These are phyloP conservation scores for Onychostoma macrolepis DNA, from an alignment of 2,113 vertebrate genomes.

Conservation along the genomic window DNA sequence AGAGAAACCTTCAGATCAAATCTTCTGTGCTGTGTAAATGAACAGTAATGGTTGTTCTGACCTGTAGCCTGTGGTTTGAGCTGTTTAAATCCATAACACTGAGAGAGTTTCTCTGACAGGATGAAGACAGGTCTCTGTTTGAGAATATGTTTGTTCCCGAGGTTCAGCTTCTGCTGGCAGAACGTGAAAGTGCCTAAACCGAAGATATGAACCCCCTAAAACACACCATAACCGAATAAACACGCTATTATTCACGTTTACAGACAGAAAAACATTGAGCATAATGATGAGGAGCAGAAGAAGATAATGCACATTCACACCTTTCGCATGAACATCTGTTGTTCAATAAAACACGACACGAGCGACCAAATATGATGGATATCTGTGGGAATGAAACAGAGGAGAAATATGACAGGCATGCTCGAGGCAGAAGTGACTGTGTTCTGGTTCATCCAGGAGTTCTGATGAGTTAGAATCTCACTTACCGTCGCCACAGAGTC, in stretches of 20 bases:
- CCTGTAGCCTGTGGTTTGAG: constrained; percentile 73
- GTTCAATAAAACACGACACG: constrained; percentile 76
- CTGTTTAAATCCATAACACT: constrained; percentile 74
- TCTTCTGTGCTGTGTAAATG: not conserved
- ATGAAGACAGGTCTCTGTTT: constrained; percentile 77
- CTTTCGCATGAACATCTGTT: constrained; percentile 76
- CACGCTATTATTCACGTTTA: not conserved
- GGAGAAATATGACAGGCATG: no score
- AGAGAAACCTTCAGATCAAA: constrained; percentile 12
- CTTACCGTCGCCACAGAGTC: constrained; percentile 63
- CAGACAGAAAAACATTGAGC: not conserved
- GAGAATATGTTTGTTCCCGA: constrained; percentile 19
- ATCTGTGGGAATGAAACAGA: constrained; percentile 66
- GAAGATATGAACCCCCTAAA: constrained; percentile 78
- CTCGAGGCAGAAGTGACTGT: no score
- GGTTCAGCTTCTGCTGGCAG: constrained; percentile 68
- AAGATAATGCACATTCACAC: constrained; percentile 60
- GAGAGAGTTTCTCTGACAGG: constrained; percentile 75
- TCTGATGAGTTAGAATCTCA: not conserved
- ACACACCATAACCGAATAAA: not conserved
- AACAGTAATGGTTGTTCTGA: constrained; percentile 56
- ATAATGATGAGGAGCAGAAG: no score
- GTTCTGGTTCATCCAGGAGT: no score
- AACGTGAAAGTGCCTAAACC: constrained; percentile 84
- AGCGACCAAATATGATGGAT: constrained; percentile 76